Conservation (phyloP, 2,888 invertebrate species). For the Tetropium fuscum region DNA sequence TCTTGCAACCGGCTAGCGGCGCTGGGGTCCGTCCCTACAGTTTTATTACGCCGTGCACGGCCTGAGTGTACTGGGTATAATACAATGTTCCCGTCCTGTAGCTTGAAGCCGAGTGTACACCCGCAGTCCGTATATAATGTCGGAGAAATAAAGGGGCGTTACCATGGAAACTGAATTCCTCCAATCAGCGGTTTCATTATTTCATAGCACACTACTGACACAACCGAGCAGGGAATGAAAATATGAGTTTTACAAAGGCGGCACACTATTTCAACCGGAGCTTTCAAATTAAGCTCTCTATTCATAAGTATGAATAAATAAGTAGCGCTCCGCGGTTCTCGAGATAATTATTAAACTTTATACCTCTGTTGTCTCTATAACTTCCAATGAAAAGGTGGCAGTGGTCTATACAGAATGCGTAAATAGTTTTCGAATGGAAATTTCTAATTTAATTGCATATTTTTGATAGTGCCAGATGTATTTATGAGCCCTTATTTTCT, state of each 20-base stretch:
- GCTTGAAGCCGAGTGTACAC: conserved; percentile 25
- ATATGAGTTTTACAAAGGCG: conserved; percentile 49
- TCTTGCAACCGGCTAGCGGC: too few relatives aligned
- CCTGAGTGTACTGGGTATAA: conserved; percentile 22
- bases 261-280: conserved; percentile 34
- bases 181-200: conserved; percentile 65
- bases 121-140: conserved; percentile 37
- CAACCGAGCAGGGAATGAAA: conserved; percentile 46
- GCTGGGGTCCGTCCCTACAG: neutral
- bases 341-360: conserved; percentile 22
- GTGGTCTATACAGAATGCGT: conserved; percentile 19
- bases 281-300: conserved; percentile 30
- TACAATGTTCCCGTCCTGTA: conserved; percentile 12
- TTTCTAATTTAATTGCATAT: conserved; percentile 21
- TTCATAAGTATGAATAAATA: conserved; percentile 23
- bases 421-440: conserved; percentile 20
- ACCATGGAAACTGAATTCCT: conserved; percentile 64
- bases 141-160: conserved; percentile 59
- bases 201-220: conserved; percentile 58
- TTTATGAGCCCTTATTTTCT: conserved; percentile 13
- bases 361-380: conserved; percentile 21
- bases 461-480: conserved; percentile 19
- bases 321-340: conserved; percentile 8
- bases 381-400: conserved; percentile 6
- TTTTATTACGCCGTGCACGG: neutral